Evolutionary conservation across 1,140 invertebrate species (phyloP).

Genomic region (Tribolium madens): DNA sequence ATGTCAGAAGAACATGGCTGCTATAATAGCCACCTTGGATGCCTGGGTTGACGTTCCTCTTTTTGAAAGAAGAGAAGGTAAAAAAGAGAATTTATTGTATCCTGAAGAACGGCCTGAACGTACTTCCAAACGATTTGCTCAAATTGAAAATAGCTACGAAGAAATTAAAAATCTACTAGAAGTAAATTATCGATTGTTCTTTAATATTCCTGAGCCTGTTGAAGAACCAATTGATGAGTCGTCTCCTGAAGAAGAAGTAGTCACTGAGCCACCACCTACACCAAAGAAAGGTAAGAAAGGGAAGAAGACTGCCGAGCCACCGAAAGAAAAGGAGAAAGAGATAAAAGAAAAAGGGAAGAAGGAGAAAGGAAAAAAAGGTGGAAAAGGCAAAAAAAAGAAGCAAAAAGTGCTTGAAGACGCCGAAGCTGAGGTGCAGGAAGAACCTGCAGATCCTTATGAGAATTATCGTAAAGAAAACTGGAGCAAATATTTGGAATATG

Average conservation of each 20-base stretch:
- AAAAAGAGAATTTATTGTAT: constrained; percentile 71
- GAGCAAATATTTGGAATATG: constrained; percentile 74
- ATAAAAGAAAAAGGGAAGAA: constrained; percentile 46
- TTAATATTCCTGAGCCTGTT: constrained; percentile 64
- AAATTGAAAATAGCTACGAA: constrained; percentile 70
- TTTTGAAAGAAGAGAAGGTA: constrained; percentile 75
- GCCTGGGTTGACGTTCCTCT: constrained; percentile 78
- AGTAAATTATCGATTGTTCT: constrained; percentile 75
- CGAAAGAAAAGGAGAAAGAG: constrained; percentile 48
- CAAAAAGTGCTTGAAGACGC: constrained; percentile 44
- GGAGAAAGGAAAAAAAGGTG: constrained; percentile 29
- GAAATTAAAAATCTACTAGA: constrained; percentile 72
- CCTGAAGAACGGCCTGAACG: constrained; percentile 71
- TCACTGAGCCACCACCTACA: not conserved
- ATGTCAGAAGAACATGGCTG: constrained; percentile 18
- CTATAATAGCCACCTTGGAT: constrained; percentile 65
- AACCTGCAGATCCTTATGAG: not conserved
- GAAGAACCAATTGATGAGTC: constrained; percentile 50
- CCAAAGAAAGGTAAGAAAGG: constrained; percentile 49
- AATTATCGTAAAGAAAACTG: constrained; percentile 63
- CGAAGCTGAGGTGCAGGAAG: constrained; percentile 45
- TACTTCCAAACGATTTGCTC: constrained; percentile 69
- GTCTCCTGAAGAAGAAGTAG: constrained; percentile 16
- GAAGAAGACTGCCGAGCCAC: constrained; percentile 37
- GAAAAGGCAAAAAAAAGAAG: constrained; percentile 49